phyloP scores from a whole-genome alignment of 2,113 vertebrate genomes.

The Sturnus vulgaris region DNA sequence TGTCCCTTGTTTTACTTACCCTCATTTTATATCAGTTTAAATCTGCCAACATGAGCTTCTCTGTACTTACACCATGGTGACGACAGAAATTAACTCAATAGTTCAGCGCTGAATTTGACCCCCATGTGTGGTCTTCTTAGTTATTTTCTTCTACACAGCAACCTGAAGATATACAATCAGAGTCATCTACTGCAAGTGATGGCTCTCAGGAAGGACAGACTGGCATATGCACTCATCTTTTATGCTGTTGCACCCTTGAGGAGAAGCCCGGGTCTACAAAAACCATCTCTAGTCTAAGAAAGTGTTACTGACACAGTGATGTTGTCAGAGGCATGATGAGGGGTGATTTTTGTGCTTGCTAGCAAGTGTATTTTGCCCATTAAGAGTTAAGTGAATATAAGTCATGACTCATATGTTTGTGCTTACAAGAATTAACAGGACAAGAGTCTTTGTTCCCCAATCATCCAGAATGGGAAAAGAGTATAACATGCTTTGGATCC shows the following conservation, averaged over 20 bases:
- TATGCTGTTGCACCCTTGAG: no score
- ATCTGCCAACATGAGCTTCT: background rate
- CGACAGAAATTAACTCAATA: background rate
- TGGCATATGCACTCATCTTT: background rate
- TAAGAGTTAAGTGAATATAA: background rate
- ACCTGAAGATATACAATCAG: background rate
- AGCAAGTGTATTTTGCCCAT: background rate
- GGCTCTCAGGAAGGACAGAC: background rate
- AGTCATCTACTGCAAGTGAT: background rate
- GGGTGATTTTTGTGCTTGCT: background rate
- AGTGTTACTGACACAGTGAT: background rate
- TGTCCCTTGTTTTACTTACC: background rate
- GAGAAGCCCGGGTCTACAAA: background rate
- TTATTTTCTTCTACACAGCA: background rate
- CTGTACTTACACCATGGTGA: background rate
- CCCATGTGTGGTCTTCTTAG: background rate
- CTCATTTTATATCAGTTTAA: background rate
- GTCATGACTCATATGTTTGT: background rate
- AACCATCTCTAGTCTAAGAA: background rate
- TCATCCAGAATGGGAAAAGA: background rate
- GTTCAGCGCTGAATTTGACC: background rate
- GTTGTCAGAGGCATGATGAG: background rate
- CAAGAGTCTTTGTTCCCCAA: background rate
- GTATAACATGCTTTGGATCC: background rate
- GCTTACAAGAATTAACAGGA: background rate